Conservation (phyloP, 2,888 invertebrate genomes). For the Anaspis maculata region DNA sequence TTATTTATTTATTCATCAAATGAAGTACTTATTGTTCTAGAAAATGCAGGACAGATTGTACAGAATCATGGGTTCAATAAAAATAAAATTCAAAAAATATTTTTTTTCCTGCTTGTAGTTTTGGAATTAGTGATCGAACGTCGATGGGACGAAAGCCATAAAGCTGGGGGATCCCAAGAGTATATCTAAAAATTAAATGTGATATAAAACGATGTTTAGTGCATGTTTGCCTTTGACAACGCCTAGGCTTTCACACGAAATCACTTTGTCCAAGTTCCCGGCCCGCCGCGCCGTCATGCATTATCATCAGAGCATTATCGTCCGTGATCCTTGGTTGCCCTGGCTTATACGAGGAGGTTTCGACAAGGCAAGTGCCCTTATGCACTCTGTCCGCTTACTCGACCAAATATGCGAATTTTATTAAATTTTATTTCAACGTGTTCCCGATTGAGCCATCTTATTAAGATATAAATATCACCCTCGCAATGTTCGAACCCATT, state of each 20-base stretch:
- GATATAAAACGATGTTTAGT: conserved; percentile 11
- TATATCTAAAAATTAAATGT: conserved; percentile 13
- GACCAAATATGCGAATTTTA: conserved; percentile 24
- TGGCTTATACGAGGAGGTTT: too few species aligned
- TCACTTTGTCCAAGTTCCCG: conserved; percentile 22
- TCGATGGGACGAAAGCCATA: too few species aligned
- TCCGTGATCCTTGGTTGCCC: conserved; percentile 1
- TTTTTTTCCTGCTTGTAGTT: too few species aligned
- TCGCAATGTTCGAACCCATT: conserved; percentile 15
- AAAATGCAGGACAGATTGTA: too few species aligned
- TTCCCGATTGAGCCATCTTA: conserved; percentile 22
- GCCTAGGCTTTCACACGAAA: conserved; percentile 14
- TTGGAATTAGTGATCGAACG: too few species aligned
- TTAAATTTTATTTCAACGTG: conserved; percentile 24
- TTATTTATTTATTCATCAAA: too few species aligned
- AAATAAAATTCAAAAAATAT: too few species aligned
- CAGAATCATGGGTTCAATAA: too few species aligned
- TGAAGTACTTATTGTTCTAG: too few species aligned
- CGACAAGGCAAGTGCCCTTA: too few species aligned
- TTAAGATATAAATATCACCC: conserved; percentile 27
- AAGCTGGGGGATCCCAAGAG: too few species aligned
- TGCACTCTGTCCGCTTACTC: too few species aligned
- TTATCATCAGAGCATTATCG: conserved; percentile 24
- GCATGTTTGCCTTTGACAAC: conserved; percentile 15
- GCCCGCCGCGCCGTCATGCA: conserved; percentile 17